Base-by-base conservation (phyloP, 1,140 invertebrate genomes). In the Drosophila arizonae region DNA sequence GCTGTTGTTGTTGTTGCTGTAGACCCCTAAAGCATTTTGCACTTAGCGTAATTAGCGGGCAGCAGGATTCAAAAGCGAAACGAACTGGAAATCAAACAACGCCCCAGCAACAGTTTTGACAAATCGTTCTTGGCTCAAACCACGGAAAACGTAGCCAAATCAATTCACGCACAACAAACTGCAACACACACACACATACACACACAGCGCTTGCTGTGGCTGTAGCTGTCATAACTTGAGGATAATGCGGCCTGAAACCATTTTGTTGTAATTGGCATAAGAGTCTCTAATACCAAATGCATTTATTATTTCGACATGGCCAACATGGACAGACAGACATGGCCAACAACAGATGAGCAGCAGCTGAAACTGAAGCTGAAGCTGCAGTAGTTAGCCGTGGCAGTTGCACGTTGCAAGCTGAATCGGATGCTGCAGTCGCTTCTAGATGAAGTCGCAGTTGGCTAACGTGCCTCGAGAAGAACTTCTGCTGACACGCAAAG, bases 221-320 rank as follows among this genome's bases (percentile, higher is more conserved):
- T 55, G 41, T 17, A 30, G 39, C 74, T 88, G 84, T 88, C 84
- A 88, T 88, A 88, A 88, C 87, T 88, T 80, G 79, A 89, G 84
- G 84, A 88, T 88, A 88, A 88, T 88, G 74, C 85, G 68, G 84
- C 79, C 77, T 88, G 85, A 88, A 88, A 88, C 74, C 84, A 88
- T 88, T 88, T 88, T 88, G 84, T 77, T 88, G 84, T 88, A 88
- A 88, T 88, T 88, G 85, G 79, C 80, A 76, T 88, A 88, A 88
- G 84, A 86, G 82, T 87, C 84, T 88, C 85, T 88, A 88, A 88
- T 88, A 75, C 79, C 77, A 73, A 88, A 84, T 78, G 79, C 84
- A 88, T 88, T 88, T 88, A 88, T 88, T 88, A 87, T 86, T 86
- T 87, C 82, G 84, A 82, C 79, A 87, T 88, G 82, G 79, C 72